Conservation (phyloP, 2,113 vertebrate species). For the Ailurus styani region DNA sequence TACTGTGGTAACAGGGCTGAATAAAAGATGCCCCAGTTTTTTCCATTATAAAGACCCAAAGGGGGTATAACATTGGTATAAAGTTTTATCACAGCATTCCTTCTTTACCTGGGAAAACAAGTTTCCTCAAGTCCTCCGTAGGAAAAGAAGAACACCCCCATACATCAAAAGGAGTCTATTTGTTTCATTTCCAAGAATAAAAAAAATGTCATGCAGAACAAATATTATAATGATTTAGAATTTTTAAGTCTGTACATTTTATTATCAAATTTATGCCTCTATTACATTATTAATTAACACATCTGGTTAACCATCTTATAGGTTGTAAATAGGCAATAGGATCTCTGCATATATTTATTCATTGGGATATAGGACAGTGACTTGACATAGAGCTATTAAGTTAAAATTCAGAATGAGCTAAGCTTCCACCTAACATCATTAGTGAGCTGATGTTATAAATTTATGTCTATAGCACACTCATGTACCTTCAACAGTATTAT, state of each 20-base stretch:
- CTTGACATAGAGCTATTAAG: background rate
- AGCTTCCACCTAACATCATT: background rate
- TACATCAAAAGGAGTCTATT: background rate
- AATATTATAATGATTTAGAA: background rate
- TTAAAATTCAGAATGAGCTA: background rate
- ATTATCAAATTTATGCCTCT: background rate
- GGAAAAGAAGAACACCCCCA: background rate
- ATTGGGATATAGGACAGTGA: background rate
- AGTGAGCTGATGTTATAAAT: background rate
- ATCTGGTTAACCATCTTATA: background rate
- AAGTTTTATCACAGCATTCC: background rate
- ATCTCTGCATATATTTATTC: background rate
- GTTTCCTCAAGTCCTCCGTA: background rate
- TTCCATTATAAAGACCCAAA: background rate
- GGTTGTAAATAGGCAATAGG: background rate
- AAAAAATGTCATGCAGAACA: background rate
- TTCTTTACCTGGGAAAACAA: slow-evolving; percentile 8
- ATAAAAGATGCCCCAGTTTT: background rate
- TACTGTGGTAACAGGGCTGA: background rate
- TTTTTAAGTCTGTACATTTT: background rate
- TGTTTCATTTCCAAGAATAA: slow-evolving; percentile 13
- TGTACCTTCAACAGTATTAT: background rate
- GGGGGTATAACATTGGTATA: background rate
- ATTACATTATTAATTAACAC: slow-evolving; percentile 17
- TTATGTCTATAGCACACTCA: background rate